Percentiles rank a stretch among this genome's conserved stretches.
phyloP scores from a whole-genome alignment of 2,888 invertebrate species.

The Gisinianus flammeolus region DNA sequence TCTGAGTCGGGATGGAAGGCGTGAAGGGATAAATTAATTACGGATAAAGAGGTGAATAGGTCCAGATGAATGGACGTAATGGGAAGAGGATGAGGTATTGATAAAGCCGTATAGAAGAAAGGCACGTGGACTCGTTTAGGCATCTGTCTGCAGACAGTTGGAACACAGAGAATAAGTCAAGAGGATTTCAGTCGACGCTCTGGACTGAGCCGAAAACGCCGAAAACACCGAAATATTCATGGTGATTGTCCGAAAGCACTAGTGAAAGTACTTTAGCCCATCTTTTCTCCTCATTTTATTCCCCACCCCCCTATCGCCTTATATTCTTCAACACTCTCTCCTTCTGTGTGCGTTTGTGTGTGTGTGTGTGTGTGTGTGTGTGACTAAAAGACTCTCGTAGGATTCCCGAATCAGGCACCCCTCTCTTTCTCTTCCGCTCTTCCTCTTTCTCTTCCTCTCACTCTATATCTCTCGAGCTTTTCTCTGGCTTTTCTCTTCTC shows the following conservation, averaged over 20 bases:
- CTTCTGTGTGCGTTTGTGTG: background rate
- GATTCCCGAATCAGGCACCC: conserved; percentile 32
- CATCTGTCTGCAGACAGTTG: too few relatives aligned
- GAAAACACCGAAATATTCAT: conserved; percentile 33
- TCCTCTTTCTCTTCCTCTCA: background rate
- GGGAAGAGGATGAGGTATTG: conserved; percentile 21
- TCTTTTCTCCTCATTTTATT: conserved; percentile 48
- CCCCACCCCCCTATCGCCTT: conserved; percentile 28
- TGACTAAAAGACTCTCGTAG: conserved; percentile 18
- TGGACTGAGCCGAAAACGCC: background rate
- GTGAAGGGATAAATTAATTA: conserved; percentile 41
- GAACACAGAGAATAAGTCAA: background rate
- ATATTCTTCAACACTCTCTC: background rate
- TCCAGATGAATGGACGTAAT: conserved; percentile 31
- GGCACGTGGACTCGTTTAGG: conserved; percentile 16
- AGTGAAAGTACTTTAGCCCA: conserved; percentile 48
- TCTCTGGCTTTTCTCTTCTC: background rate
- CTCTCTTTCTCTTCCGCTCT: conserved; percentile 26
- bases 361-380: background rate
- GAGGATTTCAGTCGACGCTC: background rate
- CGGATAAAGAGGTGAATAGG: conserved; percentile 34
- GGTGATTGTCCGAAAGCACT: conserved; percentile 43
- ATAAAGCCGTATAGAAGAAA: conserved; percentile 12
- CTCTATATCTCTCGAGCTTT: conserved; percentile 7
- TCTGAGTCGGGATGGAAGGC: conserved; percentile 2